phyloP scores from a whole-genome alignment of 2,797 vertebrate species.

The Anableps anableps region DNA sequence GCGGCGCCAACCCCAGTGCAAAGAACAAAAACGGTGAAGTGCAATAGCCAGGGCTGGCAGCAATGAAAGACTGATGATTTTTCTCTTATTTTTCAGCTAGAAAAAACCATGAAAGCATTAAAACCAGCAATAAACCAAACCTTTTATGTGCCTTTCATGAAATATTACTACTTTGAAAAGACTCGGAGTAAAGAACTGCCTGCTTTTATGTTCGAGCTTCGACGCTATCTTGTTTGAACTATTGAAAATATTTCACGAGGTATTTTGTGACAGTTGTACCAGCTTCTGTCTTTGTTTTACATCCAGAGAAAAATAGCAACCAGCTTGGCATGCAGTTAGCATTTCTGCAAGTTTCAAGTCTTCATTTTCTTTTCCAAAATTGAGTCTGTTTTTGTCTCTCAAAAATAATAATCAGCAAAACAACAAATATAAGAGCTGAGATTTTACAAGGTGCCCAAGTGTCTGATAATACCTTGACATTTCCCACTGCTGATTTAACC shows the following conservation, averaged over 20 bases:
- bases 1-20: conserved; percentile 84
- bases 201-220: background rate
- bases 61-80: background rate
- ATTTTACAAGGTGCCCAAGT: background rate
- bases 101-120: background rate
- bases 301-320: conserved; percentile 10
- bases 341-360: conserved; percentile 2
- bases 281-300: background rate
- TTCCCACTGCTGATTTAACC: conserved; percentile 1
- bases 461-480: conserved; percentile 4
- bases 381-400: background rate
- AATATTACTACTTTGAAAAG: background rate
- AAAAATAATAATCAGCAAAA: background rate
- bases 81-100: background rate
- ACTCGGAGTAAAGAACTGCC: background rate
- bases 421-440: background rate
- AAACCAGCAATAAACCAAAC: conserved; percentile 3
- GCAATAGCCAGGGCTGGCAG: background rate
- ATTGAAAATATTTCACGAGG: background rate
- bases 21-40: conserved; percentile 91
- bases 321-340: background rate
- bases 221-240: background rate
- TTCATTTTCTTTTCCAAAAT: background rate
- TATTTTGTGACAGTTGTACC: background rate
- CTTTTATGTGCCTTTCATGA: background rate